phyloP scores from a whole-genome alignment of 2,113 vertebrate genomes.

The Megatriorchis doriae region DNA sequence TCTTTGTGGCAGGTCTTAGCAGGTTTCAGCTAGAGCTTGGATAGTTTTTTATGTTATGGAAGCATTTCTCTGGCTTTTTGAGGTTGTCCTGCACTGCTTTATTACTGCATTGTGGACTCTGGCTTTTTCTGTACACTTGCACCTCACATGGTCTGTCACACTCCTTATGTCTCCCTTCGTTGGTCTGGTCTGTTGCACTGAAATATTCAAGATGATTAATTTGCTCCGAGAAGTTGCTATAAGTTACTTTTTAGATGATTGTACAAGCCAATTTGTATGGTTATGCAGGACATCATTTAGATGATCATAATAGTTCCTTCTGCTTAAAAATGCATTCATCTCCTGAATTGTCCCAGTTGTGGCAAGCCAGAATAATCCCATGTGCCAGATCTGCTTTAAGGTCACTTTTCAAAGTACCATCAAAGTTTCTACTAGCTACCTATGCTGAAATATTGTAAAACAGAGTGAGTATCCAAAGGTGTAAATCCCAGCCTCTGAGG shows the following conservation, averaged over 20 bases:
- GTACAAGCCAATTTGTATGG: not conserved
- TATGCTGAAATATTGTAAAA: not conserved
- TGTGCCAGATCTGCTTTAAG: not conserved
- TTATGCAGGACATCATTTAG: not conserved
- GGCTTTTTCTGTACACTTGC: not conserved
- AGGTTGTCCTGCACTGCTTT: not conserved
- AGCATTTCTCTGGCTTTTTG: not conserved
- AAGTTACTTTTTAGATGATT: not conserved
- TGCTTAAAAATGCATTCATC: not conserved
- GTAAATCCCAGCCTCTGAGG: not conserved
- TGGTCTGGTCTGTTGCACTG: not conserved
- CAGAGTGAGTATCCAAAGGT: not conserved
- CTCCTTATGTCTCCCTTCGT: fast-evolving
- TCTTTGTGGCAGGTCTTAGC: not conserved
- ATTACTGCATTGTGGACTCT: not conserved
- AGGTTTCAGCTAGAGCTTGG: not conserved
- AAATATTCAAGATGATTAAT: not conserved
- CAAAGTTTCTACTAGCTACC: not conserved
- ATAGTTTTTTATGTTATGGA: not conserved
- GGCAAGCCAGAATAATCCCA: not conserved
- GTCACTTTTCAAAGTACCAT: not conserved
- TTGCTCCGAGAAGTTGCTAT: not conserved
- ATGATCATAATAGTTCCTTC: not conserved
- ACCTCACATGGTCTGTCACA: not conserved
- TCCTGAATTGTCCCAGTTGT: not conserved